Percentiles rank a stretch among this genome's conserved stretches.
Evolutionary conservation across 2,797 vertebrate species (phyloP).

Genomic region (Austrolebias charrua): DNA sequence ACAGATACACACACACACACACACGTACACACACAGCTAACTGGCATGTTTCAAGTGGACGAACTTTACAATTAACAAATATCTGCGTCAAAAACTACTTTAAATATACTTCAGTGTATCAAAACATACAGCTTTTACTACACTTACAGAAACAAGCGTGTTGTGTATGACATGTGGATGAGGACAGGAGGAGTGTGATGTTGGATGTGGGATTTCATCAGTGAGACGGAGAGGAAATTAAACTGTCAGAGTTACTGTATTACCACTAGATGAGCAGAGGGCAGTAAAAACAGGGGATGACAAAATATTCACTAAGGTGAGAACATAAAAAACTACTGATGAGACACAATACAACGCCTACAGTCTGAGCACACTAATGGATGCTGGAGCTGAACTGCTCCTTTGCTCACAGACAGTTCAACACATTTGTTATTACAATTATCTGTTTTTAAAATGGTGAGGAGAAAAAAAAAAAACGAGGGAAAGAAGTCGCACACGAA

Average conservation of each 20-base stretch:
- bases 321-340: conserved; percentile 16
- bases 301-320: conserved; percentile 31
- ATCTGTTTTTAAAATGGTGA: conserved; percentile 38
- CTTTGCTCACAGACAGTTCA: neutral
- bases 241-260: conserved; percentile 43
- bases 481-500: conserved; percentile 36
- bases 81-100: too few relatives aligned
- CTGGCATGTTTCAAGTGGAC: conserved; percentile 19
- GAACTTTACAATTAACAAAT: neutral
- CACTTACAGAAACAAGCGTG: neutral
- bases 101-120: too few relatives aligned
- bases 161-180: too few relatives aligned
- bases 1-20: conserved; percentile 48
- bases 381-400: conserved; percentile 1
- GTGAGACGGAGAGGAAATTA: conserved; percentile 50
- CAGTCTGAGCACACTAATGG: conserved; percentile 13
- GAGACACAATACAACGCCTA: conserved; percentile 21
- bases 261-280: conserved; percentile 27
- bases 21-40: conserved; percentile 27
- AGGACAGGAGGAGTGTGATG: conserved; percentile 4
- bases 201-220: conserved; percentile 38
- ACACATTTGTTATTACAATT: conserved; percentile 22
- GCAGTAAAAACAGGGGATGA: conserved; percentile 31
- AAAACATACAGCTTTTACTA: neutral
- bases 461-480: conserved; percentile 9